Conservation (phyloP, 2,888 invertebrate genomes). For the Parapristionchus giblindavisi region DNA sequence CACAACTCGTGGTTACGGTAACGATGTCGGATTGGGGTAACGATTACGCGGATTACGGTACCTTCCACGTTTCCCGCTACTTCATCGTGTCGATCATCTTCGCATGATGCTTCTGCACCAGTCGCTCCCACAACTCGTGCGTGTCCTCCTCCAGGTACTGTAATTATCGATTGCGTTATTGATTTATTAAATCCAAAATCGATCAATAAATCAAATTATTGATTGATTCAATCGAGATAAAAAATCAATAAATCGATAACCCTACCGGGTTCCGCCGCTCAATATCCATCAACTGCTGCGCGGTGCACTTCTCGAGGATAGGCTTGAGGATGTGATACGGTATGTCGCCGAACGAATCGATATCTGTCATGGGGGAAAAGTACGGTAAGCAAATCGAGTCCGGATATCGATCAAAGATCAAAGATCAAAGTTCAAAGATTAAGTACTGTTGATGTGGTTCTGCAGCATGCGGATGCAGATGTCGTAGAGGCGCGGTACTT, state of each 20-base stretch:
- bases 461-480: slow-evolving; percentile 85
- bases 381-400: too few species aligned
- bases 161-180: slow-evolving; percentile 36
- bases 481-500: slow-evolving; percentile 82
- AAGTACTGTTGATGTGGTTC: slow-evolving; percentile 91
- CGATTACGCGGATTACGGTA: too few species aligned
- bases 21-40: too few species aligned
- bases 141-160: slow-evolving; percentile 87
- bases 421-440: too few species aligned
- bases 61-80: slow-evolving; percentile 89
- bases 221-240: too few species aligned
- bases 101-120: slow-evolving; percentile 83
- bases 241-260: not conserved
- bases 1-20: too few species aligned
- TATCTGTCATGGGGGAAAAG: slow-evolving; percentile 74
- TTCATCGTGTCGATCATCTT: slow-evolving; percentile 77
- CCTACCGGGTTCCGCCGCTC: slow-evolving; percentile 84
- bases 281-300: slow-evolving; percentile 83
- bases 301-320: slow-evolving; percentile 85
- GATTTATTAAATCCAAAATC: not conserved
- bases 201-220: too few species aligned
- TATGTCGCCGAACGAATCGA: slow-evolving; percentile 91
- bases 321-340: slow-evolving; percentile 89
- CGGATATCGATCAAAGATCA: too few species aligned
- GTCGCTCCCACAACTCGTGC: slow-evolving; percentile 86